Evolutionary conservation across 2,888 invertebrate genomes (phyloP), one percentile per base, ranked within the genome.

Genomic region (Orchesellides sinensis): DNA sequence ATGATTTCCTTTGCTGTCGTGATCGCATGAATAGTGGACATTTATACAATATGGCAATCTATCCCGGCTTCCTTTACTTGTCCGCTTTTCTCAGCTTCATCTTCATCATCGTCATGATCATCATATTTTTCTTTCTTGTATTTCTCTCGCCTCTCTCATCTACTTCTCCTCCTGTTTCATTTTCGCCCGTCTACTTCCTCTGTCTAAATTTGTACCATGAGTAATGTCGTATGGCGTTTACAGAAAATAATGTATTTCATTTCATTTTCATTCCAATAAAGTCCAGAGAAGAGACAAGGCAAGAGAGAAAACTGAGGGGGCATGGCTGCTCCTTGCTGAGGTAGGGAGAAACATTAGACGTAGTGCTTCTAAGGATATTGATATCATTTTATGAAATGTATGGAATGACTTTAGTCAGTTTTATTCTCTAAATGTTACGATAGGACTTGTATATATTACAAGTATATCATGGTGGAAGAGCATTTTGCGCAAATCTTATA

Each of bases 11-110:
- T 61, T 63, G 40, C 61, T 49, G 73, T 63, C 49, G 63, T 49
- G 74, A 74, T 74, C 40, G 74, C 74, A 74, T 74, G 74, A 49
- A 40, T 54, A 54, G 54, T 74, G 74, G 74, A 74, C 74, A 74
- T 74, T 74, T 74, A 65, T 74, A 65, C 74, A 65, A 54, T 49
- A 65, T 74, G 74, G 65, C 74, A 74, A 65, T 74, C 65, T 63
- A 74, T 74, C 63, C 65, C 12, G 12, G 12, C 25, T 23, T 65
- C 12, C 14, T 32, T 23, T n/a, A n/a, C 8, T n/a, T n/a, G n/a
- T n/a, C n/a, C n/a, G n/a, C n/a, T n/a, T n/a, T n/a, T n/a, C n/a
- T n/a, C n/a, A n/a, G n/a, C 14, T n/a, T 10, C 40, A 35, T 32
- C 35, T 21, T 40, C 32, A 19, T 63, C n/a, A n/a, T n/a, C n/a